Evolutionary conservation across 2,797 vertebrate genomes (phyloP).

Genomic region (Sylvilagus floridanus): DNA sequence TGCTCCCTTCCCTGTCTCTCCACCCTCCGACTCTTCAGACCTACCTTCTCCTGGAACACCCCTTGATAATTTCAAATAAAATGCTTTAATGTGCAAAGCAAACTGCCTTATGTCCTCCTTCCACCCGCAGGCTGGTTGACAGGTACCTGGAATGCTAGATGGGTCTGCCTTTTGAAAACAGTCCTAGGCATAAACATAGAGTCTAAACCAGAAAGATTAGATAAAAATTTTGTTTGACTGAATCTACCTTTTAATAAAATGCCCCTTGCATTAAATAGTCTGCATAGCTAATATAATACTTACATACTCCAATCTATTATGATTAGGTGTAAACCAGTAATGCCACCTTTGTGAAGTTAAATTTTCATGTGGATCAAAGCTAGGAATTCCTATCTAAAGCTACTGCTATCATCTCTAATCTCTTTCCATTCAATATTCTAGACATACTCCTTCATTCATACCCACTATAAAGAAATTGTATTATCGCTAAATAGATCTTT

Average conservation of each 20-base stretch:
- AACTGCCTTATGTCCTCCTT: conserved; percentile 63
- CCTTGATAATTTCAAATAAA: conserved; percentile 66
- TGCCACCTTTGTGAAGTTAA: neutral
- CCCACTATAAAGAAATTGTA: neutral
- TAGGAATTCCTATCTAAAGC: neutral
- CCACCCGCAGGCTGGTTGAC: neutral
- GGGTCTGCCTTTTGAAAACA: neutral
- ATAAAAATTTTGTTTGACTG: neutral
- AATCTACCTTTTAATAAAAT: conserved; percentile 41
- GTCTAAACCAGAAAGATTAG: conserved; percentile 30
- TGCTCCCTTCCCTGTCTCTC: neutral
- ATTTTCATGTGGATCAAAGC: conserved; percentile 1
- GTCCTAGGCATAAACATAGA: neutral
- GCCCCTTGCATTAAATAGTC: conserved; percentile 15
- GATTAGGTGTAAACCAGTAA: neutral
- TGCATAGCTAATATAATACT: neutral
- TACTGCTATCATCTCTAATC: neutral
- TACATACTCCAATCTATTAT: neutral
- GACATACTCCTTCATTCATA: neutral
- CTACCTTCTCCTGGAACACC: conserved; percentile 26
- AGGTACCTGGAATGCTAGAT: conserved; percentile 7
- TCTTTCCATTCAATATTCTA: neutral
- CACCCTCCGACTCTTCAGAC: neutral
- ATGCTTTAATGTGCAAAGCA: conserved; percentile 48
- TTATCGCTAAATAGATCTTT: neutral